phyloP scores from a whole-genome alignment of 2,888 invertebrate species.

The Amiota communis region DNA sequence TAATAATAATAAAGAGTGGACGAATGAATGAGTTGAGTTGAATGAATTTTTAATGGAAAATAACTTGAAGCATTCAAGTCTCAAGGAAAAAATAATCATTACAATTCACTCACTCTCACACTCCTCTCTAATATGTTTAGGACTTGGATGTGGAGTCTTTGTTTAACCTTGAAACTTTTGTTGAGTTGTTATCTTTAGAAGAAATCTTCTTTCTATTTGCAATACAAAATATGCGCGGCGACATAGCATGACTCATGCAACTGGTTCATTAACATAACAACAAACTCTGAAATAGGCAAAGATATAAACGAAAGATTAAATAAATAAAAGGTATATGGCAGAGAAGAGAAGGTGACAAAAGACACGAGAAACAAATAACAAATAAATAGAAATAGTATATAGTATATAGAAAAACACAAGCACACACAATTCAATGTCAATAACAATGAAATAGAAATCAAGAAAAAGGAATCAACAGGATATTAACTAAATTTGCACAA shows the following conservation, averaged over 20 bases:
- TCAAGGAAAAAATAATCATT: no score
- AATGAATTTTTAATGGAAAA: no score
- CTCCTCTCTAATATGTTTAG: no score
- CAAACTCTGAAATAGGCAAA: not conserved
- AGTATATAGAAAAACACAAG: conserved; percentile 21
- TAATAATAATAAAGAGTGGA: no score
- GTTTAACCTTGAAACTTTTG: conserved; percentile 13
- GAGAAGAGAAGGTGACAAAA: no score
- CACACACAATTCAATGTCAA: conserved; percentile 36
- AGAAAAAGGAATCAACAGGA: conserved; percentile 42
- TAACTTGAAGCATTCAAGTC: no score
- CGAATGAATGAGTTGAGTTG: no score
- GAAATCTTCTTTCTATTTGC: not conserved
- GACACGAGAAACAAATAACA: not conserved
- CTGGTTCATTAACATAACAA: conserved; percentile 10
- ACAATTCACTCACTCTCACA: no score
- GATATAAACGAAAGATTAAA: not conserved
- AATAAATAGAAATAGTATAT: not conserved
- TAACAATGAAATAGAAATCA: conserved; percentile 7
- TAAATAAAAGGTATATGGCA: no score
- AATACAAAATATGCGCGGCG: not conserved
- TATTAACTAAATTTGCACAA: conserved; percentile 30
- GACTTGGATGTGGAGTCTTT: not conserved
- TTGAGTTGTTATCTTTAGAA: not conserved
- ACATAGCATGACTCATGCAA: not conserved